Evolutionary conservation across 2,797 vertebrate species (phyloP).

Genomic region (Sandelia bainsii): DNA sequence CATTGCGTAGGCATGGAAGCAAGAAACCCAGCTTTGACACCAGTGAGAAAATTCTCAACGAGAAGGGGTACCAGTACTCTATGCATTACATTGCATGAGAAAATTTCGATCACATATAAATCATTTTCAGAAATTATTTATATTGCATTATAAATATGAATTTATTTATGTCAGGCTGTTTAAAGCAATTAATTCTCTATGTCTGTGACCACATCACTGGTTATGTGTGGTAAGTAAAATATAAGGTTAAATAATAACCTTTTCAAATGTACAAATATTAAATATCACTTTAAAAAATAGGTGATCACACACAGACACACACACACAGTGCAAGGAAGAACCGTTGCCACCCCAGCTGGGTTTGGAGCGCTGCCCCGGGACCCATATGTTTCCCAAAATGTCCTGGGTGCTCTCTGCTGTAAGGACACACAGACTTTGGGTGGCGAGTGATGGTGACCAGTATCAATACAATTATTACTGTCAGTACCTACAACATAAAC

Average conservation of each 20-base stretch:
- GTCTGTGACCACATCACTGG: too few species aligned
- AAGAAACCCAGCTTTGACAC: neutral
- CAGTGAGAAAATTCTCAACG: neutral
- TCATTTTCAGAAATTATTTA: conserved; percentile 5
- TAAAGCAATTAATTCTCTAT: conserved; percentile 1
- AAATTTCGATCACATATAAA: conserved; percentile 34
- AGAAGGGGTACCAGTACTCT: too few species aligned
- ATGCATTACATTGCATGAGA: too few species aligned
- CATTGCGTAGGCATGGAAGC: neutral
- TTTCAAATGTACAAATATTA: neutral
- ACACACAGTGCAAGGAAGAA: conserved; percentile 57
- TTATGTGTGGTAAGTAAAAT: too few species aligned
- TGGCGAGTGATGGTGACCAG: conserved; percentile 35
- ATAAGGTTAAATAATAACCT: neutral
- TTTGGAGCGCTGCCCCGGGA: conserved; percentile 81
- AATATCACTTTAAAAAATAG: conserved; percentile 1
- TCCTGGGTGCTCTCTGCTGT: conserved; percentile 70
- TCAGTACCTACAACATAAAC: neutral
- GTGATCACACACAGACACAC: conserved; percentile 27
- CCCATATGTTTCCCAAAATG: conserved; percentile 83
- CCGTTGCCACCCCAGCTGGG: conserved; percentile 72
- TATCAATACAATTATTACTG: conserved; percentile 15
- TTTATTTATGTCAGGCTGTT: conserved; percentile 16
- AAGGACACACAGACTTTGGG: conserved; percentile 44
- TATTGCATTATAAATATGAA: neutral